Conservation (phyloP, 2,113 vertebrate species). For the Heliornis fulica region DNA sequence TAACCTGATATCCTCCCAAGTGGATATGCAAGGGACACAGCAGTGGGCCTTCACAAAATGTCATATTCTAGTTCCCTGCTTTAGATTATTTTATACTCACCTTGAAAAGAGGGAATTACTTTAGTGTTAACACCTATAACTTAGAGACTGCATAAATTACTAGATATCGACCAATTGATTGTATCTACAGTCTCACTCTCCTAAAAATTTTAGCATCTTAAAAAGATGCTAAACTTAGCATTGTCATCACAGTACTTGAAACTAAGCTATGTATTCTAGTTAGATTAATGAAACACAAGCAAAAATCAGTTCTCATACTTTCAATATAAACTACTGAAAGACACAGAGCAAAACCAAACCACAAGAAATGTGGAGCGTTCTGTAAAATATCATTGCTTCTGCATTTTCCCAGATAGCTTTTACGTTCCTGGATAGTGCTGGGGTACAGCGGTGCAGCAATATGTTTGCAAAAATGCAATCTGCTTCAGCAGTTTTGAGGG, state of each 20-base stretch:
- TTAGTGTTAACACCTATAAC: background rate
- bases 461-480: background rate
- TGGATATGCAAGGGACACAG: background rate
- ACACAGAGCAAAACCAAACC: background rate
- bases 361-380: rapidly evolving
- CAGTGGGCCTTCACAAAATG: background rate
- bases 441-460: rapidly evolving
- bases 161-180: background rate
- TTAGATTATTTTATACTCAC: background rate
- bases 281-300: background rate
- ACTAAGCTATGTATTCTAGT: background rate
- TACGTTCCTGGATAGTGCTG: background rate
- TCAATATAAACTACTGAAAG: background rate
- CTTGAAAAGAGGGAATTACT: background rate
- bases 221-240: background rate
- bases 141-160: background rate
- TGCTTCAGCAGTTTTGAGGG: background rate
- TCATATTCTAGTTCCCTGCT: background rate
- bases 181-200: background rate
- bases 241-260: background rate
- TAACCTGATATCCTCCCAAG: background rate
- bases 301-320: background rate
- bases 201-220: background rate
- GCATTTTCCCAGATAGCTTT: background rate
- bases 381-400: background rate